Percentiles rank a stretch among this genome's conserved stretches.
Conservation (phyloP, 2,888 invertebrate species). For the Branchellion lobata region DNA sequence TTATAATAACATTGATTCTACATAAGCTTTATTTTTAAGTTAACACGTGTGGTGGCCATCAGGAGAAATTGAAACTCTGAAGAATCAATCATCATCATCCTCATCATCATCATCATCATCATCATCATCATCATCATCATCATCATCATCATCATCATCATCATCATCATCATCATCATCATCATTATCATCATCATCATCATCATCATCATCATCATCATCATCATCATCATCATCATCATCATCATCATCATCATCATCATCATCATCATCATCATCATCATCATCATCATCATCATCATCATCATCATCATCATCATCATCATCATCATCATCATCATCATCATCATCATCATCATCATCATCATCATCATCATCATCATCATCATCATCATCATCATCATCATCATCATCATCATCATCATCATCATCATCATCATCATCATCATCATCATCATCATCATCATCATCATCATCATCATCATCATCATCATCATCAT, state of each 20-base stretch:
- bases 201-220: conserved; percentile 24
- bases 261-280: conserved; percentile 36
- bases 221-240: conserved; percentile 43
- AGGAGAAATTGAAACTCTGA: no score
- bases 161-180: conserved; percentile 23
- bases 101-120: conserved; percentile 27
- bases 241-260: conserved; percentile 44
- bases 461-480: conserved; percentile 26
- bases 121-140: conserved; percentile 23
- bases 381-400: conserved; percentile 26
- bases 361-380: conserved; percentile 29
- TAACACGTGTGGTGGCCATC: no score
- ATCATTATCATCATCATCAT: conserved; percentile 24
- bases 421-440: conserved; percentile 26
- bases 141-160: conserved; percentile 23
- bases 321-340: conserved; percentile 23
- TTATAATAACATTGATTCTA: no score
- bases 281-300: conserved; percentile 23
- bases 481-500: conserved; percentile 23
- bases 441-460: conserved; percentile 26
- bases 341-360: conserved; percentile 23
- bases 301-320: conserved; percentile 26
- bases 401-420: conserved; percentile 23
- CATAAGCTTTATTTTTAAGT: no score
- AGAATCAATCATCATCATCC: conserved; percentile 17